Evolutionary conservation across 2,113 vertebrate genomes (phyloP), one percentile per base, ranked within the genome.

Genomic region (Microtus montanus): DNA sequence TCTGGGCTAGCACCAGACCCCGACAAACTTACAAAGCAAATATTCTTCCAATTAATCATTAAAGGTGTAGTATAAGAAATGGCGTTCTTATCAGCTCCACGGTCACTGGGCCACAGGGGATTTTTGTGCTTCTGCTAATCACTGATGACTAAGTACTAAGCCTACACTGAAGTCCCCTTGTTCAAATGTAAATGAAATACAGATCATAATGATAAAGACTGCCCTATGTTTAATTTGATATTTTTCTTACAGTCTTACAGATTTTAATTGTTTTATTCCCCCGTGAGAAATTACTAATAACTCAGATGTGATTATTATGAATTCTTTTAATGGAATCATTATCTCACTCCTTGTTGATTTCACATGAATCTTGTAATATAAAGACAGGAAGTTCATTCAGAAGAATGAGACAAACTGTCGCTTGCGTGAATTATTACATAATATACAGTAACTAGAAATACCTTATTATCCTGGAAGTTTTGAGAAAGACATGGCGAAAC

Each of bases 161-260:
- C 49, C 92, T 0, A 0, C 87, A 71, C 14, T 49, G 83, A 98
- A 95, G 89, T 85, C 24, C 97, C 78, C 96, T 91, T 97, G 96
- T 63, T 97, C 96, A 70, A 95, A 90, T 92, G 89, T 88, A 97
- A 98, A 96, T 89, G 96, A 93, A 97, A 98, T 95, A 68, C 38
- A 96, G 97, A 94, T 92, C 71, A 96, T 97, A 97, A 89, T 97
- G 52, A 28, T 2, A 20, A 87, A 96, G 86, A 92, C 95, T 95
- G 95, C n/a, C n/a, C 38, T 96, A 0, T 0, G 44, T 95, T 94
- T 10, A 91, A 97, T 87, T 84, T 94, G 63, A 74, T n/a, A 95
- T 96, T 97, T 95, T 93, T 3, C 58, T 77, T 92, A n/a, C 92
- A 95, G 82, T 24, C 0, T 83, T 91, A 73, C 3, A 96, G 58